phyloP scores from a whole-genome alignment of 2,888 invertebrate genomes.

The Drosophila longiperda region DNA sequence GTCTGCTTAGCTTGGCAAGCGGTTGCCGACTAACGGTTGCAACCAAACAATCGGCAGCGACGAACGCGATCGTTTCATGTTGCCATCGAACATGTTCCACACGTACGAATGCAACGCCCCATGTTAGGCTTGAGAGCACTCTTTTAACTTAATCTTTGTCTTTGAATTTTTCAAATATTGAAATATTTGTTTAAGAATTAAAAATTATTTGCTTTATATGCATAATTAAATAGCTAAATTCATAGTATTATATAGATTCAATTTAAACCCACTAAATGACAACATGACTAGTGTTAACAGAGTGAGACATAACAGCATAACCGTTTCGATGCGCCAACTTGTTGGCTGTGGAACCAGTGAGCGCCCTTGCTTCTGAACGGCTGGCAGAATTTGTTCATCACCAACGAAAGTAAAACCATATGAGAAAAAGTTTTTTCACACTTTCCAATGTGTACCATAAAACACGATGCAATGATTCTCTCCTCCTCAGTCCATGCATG shows the following conservation, averaged over 20 bases:
- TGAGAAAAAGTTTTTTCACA: slow-evolving; percentile 57
- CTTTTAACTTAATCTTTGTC: background rate
- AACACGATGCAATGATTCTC: slow-evolving; percentile 36
- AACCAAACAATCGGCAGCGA: slow-evolving; percentile 40
- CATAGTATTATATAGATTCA: background rate
- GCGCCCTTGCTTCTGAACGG: slow-evolving; percentile 5
- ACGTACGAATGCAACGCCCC: slow-evolving; percentile 12
- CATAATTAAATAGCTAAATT: background rate
- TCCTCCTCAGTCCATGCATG: slow-evolving; percentile 4
- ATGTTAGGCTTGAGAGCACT: slow-evolving; percentile 18
- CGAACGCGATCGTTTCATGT: slow-evolving; percentile 42
- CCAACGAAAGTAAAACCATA: slow-evolving; percentile 69
- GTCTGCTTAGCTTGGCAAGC: slow-evolving; percentile 71
- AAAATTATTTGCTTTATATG: background rate
- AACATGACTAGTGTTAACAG: slow-evolving; percentile 22
- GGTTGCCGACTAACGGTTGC: slow-evolving; percentile 71
- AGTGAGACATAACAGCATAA: slow-evolving; percentile 22
- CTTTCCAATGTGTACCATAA: slow-evolving; percentile 65
- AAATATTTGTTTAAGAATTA: background rate
- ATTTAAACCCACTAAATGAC: background rate
- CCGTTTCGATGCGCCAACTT: slow-evolving; percentile 47
- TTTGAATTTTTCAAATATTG: background rate
- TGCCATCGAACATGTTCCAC: slow-evolving; percentile 53
- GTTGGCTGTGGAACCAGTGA: slow-evolving; percentile 42
- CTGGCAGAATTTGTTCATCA: slow-evolving; percentile 40